Base-by-base conservation (phyloP, 2,113 vertebrate species). In the Sisor rabdophorus region DNA sequence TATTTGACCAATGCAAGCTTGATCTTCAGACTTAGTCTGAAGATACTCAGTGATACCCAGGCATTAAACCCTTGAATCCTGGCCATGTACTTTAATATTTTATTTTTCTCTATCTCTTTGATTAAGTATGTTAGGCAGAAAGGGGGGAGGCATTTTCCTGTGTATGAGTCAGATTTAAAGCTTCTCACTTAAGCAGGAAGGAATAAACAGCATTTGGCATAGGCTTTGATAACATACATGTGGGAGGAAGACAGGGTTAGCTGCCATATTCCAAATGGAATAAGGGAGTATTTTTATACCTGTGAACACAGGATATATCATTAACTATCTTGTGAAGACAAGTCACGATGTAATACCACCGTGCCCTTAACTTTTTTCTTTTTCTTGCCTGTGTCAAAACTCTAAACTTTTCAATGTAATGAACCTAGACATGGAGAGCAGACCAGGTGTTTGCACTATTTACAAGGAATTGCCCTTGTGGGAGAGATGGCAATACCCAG, bases 121-220 rank as follows among this genome's bases (percentile, higher is more conserved):
- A 80, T 78, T 77, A 74, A 77, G 60, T 73, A 68, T 81, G 79
- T 79, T 81, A 85, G 82, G 84, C 40, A 68, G 44, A 83, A 81
- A 50, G 17, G 64, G 70, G 84, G 80, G 81, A 85, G 83, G 80
- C 75, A 86, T 79, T 83, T 28, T 73, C 82, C 74, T 68, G 60
- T 77, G 61, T 77, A 61, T 70, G 56, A 55, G 79, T 75, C 67
- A 63, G 53, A 61, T 67, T 88, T 85, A 81, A 80, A 80, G 82
- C 83, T 70, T 85, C 72, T 73, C 75, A 77, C 54, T 67, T 53
- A 73, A 68, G 77, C 40, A 61, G 67, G 78, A 77, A 61, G 77
- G 67, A 80, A 53, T 81, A 79, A 65, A 60, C 64, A 69, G 53
- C 71, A 68, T 76, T 83, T 77, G 73, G 71, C 71, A 65, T 63